Evolutionary conservation across 2,113 vertebrate species (phyloP).

Genomic region (Empidonax traillii): DNA sequence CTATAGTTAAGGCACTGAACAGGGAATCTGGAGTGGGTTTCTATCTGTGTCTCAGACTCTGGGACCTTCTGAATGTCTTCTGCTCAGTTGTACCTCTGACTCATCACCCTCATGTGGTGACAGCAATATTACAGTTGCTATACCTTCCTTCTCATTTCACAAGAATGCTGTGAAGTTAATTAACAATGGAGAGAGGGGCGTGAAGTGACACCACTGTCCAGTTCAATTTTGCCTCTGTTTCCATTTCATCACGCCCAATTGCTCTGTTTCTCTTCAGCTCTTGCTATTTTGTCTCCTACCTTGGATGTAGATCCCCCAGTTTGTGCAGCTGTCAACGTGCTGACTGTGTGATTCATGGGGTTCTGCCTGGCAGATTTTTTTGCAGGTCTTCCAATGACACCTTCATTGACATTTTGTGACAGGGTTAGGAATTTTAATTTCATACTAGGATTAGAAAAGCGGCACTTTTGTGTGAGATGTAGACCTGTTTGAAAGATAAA

Average conservation of each 20-base stretch:
- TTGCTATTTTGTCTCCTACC: not conserved
- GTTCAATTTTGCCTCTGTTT: not conserved
- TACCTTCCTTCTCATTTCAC: not conserved
- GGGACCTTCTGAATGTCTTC: not conserved
- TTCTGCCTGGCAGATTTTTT: not conserved
- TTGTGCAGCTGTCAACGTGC: not conserved
- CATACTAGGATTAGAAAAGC: not conserved
- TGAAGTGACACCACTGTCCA: not conserved
- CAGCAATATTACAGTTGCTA: not conserved
- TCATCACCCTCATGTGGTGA: not conserved
- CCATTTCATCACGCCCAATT: not conserved
- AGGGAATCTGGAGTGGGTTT: not conserved
- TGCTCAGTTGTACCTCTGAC: not conserved
- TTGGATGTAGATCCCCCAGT: not conserved
- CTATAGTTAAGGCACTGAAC: not conserved
- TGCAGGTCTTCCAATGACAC: not conserved
- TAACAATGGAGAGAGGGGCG: not conserved
- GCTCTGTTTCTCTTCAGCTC: not conserved
- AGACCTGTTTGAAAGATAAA: not conserved
- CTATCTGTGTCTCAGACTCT: not conserved
- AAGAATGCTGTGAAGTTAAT: slow-evolving; percentile 25
- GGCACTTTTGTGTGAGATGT: not conserved
- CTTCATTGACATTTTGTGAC: not conserved
- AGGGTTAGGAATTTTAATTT: not conserved
- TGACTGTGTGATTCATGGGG: not conserved